Evolutionary conservation across 2,113 vertebrate species (phyloP).

Genomic region (Pristiophorus japonicus): DNA sequence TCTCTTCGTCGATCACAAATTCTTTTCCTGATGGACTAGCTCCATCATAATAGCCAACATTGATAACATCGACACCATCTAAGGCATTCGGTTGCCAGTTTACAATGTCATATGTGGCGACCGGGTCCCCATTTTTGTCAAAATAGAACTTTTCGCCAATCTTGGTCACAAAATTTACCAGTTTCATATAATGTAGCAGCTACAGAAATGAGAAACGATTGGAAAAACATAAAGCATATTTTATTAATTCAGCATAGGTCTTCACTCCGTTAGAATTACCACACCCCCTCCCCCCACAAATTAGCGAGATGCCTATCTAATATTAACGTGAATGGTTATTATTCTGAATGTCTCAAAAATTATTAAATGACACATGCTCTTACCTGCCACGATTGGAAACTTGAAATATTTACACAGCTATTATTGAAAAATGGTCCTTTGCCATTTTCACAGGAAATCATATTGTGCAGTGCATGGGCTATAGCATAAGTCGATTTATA

Average conservation of each 20-base stretch:
- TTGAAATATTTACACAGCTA: constrained; percentile 49
- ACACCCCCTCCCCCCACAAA: too few species aligned
- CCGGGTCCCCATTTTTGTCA: constrained; percentile 57
- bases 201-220: constrained; percentile 26
- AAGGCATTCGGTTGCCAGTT: constrained; percentile 45
- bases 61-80: background rate
- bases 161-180: constrained; percentile 53
- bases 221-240: background rate
- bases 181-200: constrained; percentile 53
- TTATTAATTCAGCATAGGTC: too few species aligned
- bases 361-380: background rate
- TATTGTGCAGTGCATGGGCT: constrained; percentile 52
- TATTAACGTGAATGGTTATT: background rate
- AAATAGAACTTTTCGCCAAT: constrained; percentile 53
- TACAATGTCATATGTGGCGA: constrained; percentile 57
- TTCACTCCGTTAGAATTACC: too few species aligned
- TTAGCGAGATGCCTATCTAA: background rate
- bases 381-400: constrained; percentile 62
- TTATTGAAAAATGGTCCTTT: constrained; percentile 48
- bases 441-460: constrained; percentile 54
- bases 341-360: background rate
- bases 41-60: background rate
- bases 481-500: constrained; percentile 66
- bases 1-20: background rate
- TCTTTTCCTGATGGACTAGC: background rate